Evolutionary conservation across 1,140 invertebrate genomes (phyloP).

Genomic region (Catajapyx aquilonaris): DNA sequence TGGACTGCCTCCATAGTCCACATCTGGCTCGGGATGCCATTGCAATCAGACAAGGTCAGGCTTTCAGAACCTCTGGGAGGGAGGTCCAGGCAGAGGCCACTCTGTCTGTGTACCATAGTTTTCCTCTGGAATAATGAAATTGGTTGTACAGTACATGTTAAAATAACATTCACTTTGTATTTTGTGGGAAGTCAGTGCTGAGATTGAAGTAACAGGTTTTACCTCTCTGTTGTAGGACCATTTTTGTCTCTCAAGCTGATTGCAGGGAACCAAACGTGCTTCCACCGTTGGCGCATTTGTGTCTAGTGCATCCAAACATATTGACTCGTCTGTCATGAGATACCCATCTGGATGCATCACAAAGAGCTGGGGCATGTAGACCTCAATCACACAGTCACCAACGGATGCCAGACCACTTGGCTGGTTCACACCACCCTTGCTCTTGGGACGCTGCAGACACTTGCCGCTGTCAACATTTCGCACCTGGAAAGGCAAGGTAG

Average conservation of each 20-base stretch:
- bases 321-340: slow-evolving; percentile 47
- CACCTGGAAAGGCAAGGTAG: slow-evolving; percentile 23
- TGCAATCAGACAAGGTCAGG: slow-evolving; percentile 27
- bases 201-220: slow-evolving; percentile 5
- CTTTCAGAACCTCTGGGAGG: slow-evolving; percentile 18
- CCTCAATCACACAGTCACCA: slow-evolving; percentile 21
- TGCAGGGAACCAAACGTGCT: slow-evolving; percentile 43
- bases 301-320: slow-evolving; percentile 45
- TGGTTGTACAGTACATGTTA: too few relatives aligned
- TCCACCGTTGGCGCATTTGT: slow-evolving; percentile 23
- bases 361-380: slow-evolving; percentile 44
- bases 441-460: slow-evolving; percentile 35
- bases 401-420: slow-evolving; percentile 37
- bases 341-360: slow-evolving; percentile 40
- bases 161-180: too few relatives aligned
- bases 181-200: too few relatives aligned
- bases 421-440: slow-evolving; percentile 30
- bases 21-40: slow-evolving; percentile 23
- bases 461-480: slow-evolving; percentile 24
- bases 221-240: slow-evolving; percentile 31
- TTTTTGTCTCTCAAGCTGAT: slow-evolving; percentile 31
- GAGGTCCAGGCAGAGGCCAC: slow-evolving; percentile 31
- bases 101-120: slow-evolving; percentile 25
- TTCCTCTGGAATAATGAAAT: slow-evolving; percentile 22
- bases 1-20: slow-evolving; percentile 26